Evolutionary conservation across 2,888 invertebrate genomes (phyloP), one percentile per base, ranked within the genome.

Genomic region (Buathra laborator): DNA sequence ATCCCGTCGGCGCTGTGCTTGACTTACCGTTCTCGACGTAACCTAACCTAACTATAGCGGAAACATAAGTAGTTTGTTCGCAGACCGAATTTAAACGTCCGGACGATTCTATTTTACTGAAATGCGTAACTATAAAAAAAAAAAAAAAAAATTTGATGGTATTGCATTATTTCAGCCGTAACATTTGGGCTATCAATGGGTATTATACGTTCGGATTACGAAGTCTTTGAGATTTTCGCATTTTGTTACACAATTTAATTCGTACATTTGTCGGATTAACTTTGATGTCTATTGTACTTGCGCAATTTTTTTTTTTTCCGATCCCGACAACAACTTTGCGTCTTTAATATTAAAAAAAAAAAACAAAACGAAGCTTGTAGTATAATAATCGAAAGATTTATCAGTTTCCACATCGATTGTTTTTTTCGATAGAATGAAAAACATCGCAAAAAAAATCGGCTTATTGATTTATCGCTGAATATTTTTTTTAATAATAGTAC

Each of bases 1-100:
- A 66, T 24, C 74, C 19, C 46, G 66, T 59, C 64, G 70, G 19
- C 77, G 56, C 32, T 59, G 48, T 68, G 75, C 68, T 72, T 84
- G 76, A 72, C 76, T 84, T 76, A 72, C 67, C 71, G 66, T 72
- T 64, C 14, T 48, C 67, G 76, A 76, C 71, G 44, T 80, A 48
- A 29, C 71, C 48, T 76, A 48, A 29, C 32, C 48, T 29, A 53
- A 77, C 84, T 62, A n/a, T n/a, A 24, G 14, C 51, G 44, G 6
- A 74, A 32, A 46, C 56, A 56, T 37, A 14, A 71, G 64, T 75
- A 29, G 53, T 56, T 44, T 44, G 56, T 67, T 56, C 67, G 53
- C 48, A 5, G 19, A 48, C 56, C 14, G 56, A 53, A 76, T 82
- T 82, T 76, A 32, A 82, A 82, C 24, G 70, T 71, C 51, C 43